These are phyloP conservation scores for Calephelis perditalis DNA, from an alignment of 2,888 invertebrate species.

Conservation along the genomic window DNA sequence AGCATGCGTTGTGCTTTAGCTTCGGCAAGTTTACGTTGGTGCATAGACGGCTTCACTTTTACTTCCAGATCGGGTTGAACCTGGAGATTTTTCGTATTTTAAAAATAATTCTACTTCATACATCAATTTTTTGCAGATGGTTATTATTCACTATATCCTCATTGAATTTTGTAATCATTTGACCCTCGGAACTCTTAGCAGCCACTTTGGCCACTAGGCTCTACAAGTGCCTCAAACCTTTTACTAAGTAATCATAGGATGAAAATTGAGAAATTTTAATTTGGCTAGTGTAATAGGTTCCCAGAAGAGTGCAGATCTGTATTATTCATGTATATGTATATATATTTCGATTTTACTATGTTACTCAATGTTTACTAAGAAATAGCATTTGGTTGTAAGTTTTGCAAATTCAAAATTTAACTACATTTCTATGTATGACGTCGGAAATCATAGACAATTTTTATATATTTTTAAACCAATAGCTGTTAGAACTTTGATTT, in stretches of 20 bases:
- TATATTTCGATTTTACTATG: too few relatives aligned
- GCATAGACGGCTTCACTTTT: constrained; percentile 95
- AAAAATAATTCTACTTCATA: not conserved
- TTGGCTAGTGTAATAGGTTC: too few relatives aligned
- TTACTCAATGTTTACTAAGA: too few relatives aligned
- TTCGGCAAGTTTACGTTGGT: constrained; percentile 87
- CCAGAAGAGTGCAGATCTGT: too few relatives aligned
- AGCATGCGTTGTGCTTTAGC: constrained; percentile 90
- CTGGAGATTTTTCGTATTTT: constrained; percentile 34
- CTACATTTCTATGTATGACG: too few relatives aligned
- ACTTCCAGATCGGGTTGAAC: constrained; percentile 94
- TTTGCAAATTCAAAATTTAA: too few relatives aligned
- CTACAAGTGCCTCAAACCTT: constrained; percentile 73
- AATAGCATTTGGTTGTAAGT: too few relatives aligned
- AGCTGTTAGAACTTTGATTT: too few relatives aligned
- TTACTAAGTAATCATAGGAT: constrained; percentile 74
- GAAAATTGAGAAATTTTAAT: too few relatives aligned
- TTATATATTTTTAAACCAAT: too few relatives aligned
- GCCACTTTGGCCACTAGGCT: constrained; percentile 54
- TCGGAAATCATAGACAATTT: too few relatives aligned
- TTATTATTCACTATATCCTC: constrained; percentile 42
- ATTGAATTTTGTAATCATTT: constrained; percentile 59
- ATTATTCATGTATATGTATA: too few relatives aligned
- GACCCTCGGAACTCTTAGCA: constrained; percentile 63
- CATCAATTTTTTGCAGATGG: not conserved